These are phyloP conservation scores for Drosophila takahashii DNA, from an alignment of 1,140 invertebrate species.

Conservation along the genomic window DNA sequence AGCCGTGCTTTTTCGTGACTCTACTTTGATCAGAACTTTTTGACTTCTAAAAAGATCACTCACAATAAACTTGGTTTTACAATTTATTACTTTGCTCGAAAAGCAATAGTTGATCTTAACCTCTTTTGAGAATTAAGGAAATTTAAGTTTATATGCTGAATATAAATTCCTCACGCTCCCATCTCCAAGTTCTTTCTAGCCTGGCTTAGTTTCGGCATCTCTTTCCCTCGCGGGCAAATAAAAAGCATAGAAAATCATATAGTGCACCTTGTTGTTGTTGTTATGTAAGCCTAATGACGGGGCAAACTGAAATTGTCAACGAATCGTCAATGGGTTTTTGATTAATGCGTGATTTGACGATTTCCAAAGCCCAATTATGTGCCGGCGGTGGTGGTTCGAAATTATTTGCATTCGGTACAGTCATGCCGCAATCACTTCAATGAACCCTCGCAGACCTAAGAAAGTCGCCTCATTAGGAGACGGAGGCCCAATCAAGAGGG, in stretches of 20 bases:
- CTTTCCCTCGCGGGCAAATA: conserved; percentile 35
- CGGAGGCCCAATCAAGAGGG: conserved; percentile 53
- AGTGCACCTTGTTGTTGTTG: conserved; percentile 49
- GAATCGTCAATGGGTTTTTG: conserved; percentile 72
- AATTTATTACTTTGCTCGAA: too few species aligned
- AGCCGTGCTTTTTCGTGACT: background rate
- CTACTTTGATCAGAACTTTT: background rate
- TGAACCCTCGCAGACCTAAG: conserved; percentile 61
- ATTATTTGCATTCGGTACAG: conserved; percentile 69
- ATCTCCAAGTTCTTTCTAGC: conserved; percentile 53
- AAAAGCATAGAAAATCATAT: conserved; percentile 30
- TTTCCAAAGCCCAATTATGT: conserved; percentile 65
- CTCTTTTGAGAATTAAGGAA: too few species aligned
- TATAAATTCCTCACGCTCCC: background rate
- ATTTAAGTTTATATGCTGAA: too few species aligned
- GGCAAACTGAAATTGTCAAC: conserved; percentile 56
- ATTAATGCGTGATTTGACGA: conserved; percentile 75
- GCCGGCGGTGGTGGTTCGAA: background rate
- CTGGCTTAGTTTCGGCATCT: conserved; percentile 36
- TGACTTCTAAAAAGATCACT: background rate
- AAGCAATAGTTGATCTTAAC: too few species aligned
- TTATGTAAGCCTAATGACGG: conserved; percentile 60
- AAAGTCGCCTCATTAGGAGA: conserved; percentile 65
- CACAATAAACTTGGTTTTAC: too few species aligned
- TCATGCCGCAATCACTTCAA: conserved; percentile 69